Evolutionary conservation across 2,797 vertebrate species (phyloP).

Genomic region (Catostomus latipinnis): DNA sequence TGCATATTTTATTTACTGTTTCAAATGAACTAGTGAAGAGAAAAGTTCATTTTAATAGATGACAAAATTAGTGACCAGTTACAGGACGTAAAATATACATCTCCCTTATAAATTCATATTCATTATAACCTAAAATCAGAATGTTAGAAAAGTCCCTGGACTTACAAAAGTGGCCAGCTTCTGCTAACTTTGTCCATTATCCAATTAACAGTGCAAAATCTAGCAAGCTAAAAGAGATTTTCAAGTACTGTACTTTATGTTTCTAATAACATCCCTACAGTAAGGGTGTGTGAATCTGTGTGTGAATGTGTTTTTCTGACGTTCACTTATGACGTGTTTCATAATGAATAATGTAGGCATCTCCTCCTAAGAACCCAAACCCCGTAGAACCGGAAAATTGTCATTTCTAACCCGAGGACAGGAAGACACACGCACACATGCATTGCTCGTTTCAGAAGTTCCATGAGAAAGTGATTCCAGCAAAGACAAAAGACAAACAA

Average conservation of each 20-base stretch:
- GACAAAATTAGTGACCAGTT: too few species aligned
- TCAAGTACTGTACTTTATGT: conserved; percentile 9
- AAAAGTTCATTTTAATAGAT: too few species aligned
- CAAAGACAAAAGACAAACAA: conserved; percentile 21
- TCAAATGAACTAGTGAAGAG: too few species aligned
- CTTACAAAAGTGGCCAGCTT: too few species aligned
- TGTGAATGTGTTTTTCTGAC: conserved; percentile 18
- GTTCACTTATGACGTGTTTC: conserved; percentile 2
- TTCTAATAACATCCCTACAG: conserved; percentile 2
- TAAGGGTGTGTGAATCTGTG: conserved; percentile 9
- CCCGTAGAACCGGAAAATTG: conserved; percentile 20
- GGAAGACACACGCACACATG: conserved; percentile 21
- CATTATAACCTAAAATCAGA: too few species aligned
- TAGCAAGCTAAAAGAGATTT: not conserved
- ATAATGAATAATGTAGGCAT: not conserved
- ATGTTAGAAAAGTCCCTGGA: not conserved
- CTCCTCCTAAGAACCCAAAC: conserved; percentile 12
- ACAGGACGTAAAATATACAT: too few species aligned
- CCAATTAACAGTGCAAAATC: not conserved
- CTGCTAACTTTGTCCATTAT: too few species aligned
- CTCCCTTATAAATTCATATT: too few species aligned
- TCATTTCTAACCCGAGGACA: conserved; percentile 12
- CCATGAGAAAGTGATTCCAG: conserved; percentile 3
- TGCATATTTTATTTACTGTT: too few species aligned
- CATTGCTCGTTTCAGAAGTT: conserved; percentile 1